Evolutionary conservation across 2,113 vertebrate species (phyloP).

Genomic region (Semicossyphus pulcher): DNA sequence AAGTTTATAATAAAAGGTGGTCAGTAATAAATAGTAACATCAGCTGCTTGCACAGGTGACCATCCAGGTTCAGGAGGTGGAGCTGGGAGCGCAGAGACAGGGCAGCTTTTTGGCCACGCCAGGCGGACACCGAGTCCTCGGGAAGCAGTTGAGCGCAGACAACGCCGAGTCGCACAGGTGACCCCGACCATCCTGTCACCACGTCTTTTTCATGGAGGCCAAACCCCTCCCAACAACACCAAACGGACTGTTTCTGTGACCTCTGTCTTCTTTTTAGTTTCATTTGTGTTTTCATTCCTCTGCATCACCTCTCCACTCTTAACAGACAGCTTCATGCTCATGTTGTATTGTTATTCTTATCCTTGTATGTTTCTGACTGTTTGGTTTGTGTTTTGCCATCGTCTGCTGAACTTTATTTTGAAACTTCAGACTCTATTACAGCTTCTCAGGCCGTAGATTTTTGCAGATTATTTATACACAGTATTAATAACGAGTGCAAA

Average conservation of each 20-base stretch:
- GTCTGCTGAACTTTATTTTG: conserved; percentile 10
- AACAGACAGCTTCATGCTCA: conserved; percentile 13
- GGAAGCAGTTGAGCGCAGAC: conserved; percentile 98
- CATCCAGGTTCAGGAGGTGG: conserved; percentile 95
- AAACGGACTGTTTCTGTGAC: conserved; percentile 32
- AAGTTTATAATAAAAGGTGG: too few relatives aligned
- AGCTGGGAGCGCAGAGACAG: conserved; percentile 87
- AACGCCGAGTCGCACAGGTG: conserved; percentile 97
- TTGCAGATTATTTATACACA: conserved; percentile 11
- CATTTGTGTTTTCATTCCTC: neutral
- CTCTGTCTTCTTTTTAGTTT: conserved; percentile 3
- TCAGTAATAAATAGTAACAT: too few relatives aligned
- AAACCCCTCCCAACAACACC: conserved; percentile 13
- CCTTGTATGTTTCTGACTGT: conserved; percentile 3
- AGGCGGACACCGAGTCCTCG: conserved; percentile 92
- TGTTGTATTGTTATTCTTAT: neutral
- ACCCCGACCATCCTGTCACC: conserved; percentile 43
- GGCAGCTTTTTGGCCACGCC: conserved; percentile 89
- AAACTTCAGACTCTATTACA: neutral
- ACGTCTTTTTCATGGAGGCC: conserved; percentile 17
- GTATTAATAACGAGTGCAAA: conserved; percentile 32
- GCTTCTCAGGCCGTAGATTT: conserved; percentile 7
- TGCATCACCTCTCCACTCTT: neutral
- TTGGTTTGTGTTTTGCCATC: conserved; percentile 17
- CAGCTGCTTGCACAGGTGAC: conserved; percentile 84